These are phyloP conservation scores for Odontomachus brunneus DNA, from an alignment of 1,140 invertebrate genomes.

Conservation along the genomic window DNA sequence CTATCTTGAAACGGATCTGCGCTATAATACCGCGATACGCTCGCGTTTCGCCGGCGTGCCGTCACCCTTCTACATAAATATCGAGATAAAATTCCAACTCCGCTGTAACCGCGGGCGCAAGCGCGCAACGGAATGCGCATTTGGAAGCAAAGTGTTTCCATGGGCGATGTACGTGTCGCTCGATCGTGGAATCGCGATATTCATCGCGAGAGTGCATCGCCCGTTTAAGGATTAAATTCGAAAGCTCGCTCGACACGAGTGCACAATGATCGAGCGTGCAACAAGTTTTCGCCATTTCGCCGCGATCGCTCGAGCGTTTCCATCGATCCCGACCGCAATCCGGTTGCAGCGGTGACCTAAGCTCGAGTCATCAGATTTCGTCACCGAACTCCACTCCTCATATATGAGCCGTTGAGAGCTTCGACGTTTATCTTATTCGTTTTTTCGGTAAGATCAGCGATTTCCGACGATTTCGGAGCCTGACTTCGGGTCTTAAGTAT, in stretches of 20 bases:
- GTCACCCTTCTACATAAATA: conserved; percentile 40
- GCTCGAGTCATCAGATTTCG: conserved; percentile 5
- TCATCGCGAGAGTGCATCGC: conserved; percentile 33
- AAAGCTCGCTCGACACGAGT: conserved; percentile 28
- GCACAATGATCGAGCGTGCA: conserved; percentile 57
- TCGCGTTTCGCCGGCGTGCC: too few relatives aligned
- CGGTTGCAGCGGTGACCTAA: conserved; percentile 22
- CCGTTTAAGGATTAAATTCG: conserved; percentile 58
- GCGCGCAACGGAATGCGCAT: conserved; percentile 21
- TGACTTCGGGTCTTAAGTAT: too few relatives aligned
- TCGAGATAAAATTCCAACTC: conserved; percentile 37
- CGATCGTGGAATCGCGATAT: conserved; percentile 43
- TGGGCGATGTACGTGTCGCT: conserved; percentile 34
- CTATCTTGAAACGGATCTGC: conserved; percentile 33
- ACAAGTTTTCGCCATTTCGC: conserved; percentile 63
- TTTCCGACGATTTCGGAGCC: too few relatives aligned
- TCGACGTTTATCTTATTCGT: too few relatives aligned
- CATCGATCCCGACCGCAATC: conserved; percentile 43
- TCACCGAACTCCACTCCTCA: not conserved
- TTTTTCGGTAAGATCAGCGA: too few relatives aligned
- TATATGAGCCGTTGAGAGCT: too few relatives aligned
- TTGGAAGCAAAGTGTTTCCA: conserved; percentile 47
- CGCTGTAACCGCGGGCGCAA: conserved; percentile 2
- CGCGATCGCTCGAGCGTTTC: conserved; percentile 51
- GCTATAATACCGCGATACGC: conserved; percentile 23